Conservation (phyloP, 2,113 vertebrate genomes). For the Puma concolor region DNA sequence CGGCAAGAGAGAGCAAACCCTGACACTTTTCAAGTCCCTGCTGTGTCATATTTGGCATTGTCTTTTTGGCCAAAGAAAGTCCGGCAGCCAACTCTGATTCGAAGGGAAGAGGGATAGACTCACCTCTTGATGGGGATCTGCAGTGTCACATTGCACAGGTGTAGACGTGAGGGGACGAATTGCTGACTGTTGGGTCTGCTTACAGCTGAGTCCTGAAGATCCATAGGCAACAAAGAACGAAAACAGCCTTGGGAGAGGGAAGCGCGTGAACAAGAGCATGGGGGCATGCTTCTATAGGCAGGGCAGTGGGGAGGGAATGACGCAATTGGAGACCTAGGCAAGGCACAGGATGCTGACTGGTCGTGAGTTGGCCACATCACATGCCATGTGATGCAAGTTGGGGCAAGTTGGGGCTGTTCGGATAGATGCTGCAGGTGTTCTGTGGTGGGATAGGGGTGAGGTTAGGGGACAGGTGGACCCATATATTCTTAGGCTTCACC, state of each 20-base stretch:
- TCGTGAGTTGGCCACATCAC: background rate
- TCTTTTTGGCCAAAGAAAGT: background rate
- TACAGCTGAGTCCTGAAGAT: background rate
- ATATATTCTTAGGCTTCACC: background rate
- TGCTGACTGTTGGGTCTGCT: background rate
- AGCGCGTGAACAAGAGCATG: background rate
- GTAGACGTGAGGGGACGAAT: background rate
- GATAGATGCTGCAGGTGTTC: background rate
- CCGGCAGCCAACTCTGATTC: background rate
- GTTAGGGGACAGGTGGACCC: background rate
- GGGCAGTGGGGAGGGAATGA: fast-evolving
- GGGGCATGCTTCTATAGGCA: background rate
- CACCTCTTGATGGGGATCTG: background rate
- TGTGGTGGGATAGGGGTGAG: background rate
- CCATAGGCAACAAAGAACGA: background rate
- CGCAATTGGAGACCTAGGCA: fast-evolving
- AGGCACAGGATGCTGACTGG: too few species aligned
- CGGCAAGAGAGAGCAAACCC: background rate
- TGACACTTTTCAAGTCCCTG: background rate
- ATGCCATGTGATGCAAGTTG: background rate
- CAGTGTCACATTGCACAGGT: background rate
- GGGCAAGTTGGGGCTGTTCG: too few species aligned
- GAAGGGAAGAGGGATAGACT: background rate
- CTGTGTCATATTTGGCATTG: background rate
- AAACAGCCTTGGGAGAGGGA: background rate